Evolutionary conservation across 2,797 vertebrate genomes (phyloP).

Genomic region (Artibeus lituratus): DNA sequence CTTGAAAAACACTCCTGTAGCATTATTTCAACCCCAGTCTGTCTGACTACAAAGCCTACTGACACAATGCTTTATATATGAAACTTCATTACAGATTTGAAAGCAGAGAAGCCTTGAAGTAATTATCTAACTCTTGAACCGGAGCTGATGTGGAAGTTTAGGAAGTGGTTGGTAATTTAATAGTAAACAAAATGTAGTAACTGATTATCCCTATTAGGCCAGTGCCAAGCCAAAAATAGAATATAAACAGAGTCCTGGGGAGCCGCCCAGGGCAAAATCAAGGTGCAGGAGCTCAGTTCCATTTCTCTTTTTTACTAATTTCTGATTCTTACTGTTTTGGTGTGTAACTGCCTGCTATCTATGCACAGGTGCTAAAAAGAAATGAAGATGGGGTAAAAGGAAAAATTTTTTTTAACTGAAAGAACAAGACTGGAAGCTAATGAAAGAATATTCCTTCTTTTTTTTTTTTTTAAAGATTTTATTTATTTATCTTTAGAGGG

Average conservation of each 20-base stretch:
- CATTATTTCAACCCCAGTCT: neutral
- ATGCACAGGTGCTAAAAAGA: neutral
- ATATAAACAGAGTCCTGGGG: neutral
- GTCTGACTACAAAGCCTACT: neutral
- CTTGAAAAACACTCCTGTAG: neutral
- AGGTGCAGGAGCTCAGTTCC: neutral
- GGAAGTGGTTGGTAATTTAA: slow-evolving; percentile 45
- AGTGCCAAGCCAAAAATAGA: slow-evolving; percentile 55
- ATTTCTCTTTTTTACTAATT: neutral
- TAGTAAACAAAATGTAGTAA: slow-evolving; percentile 64
- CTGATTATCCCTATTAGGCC: slow-evolving; percentile 30
- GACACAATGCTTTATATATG: neutral
- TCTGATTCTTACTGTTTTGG: neutral
- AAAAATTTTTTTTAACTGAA: neutral
- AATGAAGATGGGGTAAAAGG: neutral
- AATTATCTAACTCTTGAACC: neutral
- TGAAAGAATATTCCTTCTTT: neutral
- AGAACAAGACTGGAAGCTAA: neutral
- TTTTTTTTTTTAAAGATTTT: too few relatives aligned
- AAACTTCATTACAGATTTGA: neutral
- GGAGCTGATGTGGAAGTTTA: slow-evolving; percentile 20
- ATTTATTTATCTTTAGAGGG: too few relatives aligned
- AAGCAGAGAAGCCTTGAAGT: neutral
- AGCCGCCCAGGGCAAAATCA: neutral
- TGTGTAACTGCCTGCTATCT: neutral